phyloP scores from a whole-genome alignment of 2,888 invertebrate species.

The Eledona agricola region DNA sequence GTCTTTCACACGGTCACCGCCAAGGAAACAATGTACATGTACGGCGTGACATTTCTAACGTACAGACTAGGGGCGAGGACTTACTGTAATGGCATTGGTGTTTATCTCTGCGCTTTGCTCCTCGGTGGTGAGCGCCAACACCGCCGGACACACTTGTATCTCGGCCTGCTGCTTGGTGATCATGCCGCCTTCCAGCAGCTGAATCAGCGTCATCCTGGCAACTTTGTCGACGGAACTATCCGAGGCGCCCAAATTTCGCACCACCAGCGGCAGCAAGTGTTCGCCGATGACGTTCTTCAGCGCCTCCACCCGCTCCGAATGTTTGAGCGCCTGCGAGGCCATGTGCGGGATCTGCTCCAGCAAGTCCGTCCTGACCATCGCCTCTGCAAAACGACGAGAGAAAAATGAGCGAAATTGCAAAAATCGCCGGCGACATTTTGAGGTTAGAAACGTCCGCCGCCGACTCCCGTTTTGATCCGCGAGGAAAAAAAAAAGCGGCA shows the following conservation, averaged over 20 bases:
- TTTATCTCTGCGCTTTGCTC: slow-evolving; percentile 66
- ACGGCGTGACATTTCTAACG: slow-evolving; percentile 1
- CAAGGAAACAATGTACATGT: not conserved
- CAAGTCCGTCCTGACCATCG: slow-evolving; percentile 68
- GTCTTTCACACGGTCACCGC: slow-evolving; percentile 86
- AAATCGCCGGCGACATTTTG: slow-evolving; percentile 5
- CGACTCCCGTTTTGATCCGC: slow-evolving; percentile 5
- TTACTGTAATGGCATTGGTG: slow-evolving; percentile 67
- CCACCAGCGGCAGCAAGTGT: slow-evolving; percentile 71
- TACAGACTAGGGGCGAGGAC: slow-evolving; percentile 49
- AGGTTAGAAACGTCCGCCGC: slow-evolving; percentile 11
- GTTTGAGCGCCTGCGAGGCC: slow-evolving; percentile 69
- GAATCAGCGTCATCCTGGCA: slow-evolving; percentile 70
- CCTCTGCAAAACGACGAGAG: slow-evolving; percentile 62
- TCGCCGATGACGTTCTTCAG: slow-evolving; percentile 66
- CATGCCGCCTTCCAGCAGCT: slow-evolving; percentile 72
- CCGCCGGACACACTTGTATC: slow-evolving; percentile 71
- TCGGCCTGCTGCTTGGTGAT: slow-evolving; percentile 70
- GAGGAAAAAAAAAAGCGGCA: slow-evolving; percentile 52
- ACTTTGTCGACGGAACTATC: slow-evolving; percentile 73
- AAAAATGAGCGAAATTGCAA: slow-evolving; percentile 2
- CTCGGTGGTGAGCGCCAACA: slow-evolving; percentile 67
- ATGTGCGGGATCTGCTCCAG: slow-evolving; percentile 75
- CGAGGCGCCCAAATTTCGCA: slow-evolving; percentile 68
- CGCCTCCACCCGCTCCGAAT: slow-evolving; percentile 56